Percentiles rank a stretch among this genome's conserved stretches.
Evolutionary conservation across 2,888 invertebrate genomes (phyloP).

Genomic region (Tipula helvola): DNA sequence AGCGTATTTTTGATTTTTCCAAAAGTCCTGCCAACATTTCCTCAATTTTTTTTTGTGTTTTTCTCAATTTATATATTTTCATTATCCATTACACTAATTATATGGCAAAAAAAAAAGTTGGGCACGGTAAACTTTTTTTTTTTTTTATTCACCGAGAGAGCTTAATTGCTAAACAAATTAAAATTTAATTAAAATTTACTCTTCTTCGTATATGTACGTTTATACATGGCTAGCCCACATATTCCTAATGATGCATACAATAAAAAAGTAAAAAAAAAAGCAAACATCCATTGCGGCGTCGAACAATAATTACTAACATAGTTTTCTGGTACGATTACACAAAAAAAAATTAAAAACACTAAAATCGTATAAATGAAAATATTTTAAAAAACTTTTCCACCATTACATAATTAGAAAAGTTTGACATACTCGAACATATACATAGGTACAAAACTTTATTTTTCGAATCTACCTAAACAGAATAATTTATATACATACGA

Average conservation of each 20-base stretch:
- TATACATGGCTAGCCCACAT: not conserved
- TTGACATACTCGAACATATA: not conserved
- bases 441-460: not conserved
- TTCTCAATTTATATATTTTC: not conserved
- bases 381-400: not conserved
- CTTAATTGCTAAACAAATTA: not conserved
- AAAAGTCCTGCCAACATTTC: not conserved
- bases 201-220: not conserved
- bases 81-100: not conserved
- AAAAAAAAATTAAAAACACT: not conserved
- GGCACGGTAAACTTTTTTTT: not conserved
- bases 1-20: not conserved
- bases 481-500: too few relatives aligned
- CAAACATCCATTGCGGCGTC: not conserved
- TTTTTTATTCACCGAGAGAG: not conserved
- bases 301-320: not conserved
- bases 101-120: not conserved
- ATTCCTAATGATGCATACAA: not conserved
- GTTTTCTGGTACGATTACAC: not conserved
- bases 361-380: not conserved
- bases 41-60: not conserved
- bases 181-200: not conserved
- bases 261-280: not conserved
- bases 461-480: not conserved
- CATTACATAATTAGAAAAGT: not conserved